Evolutionary conservation across 2,888 invertebrate genomes (phyloP).

Genomic region (Colostygia pectinataria): DNA sequence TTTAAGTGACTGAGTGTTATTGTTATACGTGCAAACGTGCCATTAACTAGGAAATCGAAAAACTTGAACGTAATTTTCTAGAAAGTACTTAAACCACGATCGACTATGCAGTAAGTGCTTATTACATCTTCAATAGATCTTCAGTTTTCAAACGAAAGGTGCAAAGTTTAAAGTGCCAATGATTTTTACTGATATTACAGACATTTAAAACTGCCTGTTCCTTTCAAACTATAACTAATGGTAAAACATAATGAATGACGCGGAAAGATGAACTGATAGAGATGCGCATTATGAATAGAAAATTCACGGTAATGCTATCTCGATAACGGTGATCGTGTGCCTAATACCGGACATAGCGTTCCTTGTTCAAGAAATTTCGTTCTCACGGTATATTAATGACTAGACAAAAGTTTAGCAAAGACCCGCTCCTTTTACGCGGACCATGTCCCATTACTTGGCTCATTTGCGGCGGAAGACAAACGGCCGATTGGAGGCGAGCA

Average conservation of each 20-base stretch:
- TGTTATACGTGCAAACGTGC: neutral
- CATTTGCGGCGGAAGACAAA: constrained; percentile 81
- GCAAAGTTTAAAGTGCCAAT: constrained; percentile 17
- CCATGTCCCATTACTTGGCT: constrained; percentile 67
- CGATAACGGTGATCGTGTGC: constrained; percentile 29
- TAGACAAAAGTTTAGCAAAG: constrained; percentile 70
- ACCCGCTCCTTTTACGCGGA: constrained; percentile 67
- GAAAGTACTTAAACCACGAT: constrained; percentile 13
- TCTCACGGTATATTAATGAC: constrained; percentile 79
- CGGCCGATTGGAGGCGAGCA: constrained; percentile 71
- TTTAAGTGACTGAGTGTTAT: constrained; percentile 10
- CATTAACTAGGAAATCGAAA: neutral
- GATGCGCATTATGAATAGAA: constrained; percentile 19
- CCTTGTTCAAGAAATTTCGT: constrained; percentile 39
- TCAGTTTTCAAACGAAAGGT: constrained; percentile 14
- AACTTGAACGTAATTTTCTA: constrained; percentile 8
- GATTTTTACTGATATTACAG: constrained; percentile 14
- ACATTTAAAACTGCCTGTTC: constrained; percentile 15
- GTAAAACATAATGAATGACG: constrained; percentile 22
- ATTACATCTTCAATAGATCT: constrained; percentile 17
- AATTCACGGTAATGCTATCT: constrained; percentile 21
- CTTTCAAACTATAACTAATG: constrained; percentile 9
- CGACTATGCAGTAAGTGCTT: constrained; percentile 2
- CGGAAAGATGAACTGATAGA: constrained; percentile 16
- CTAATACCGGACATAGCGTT: constrained; percentile 37